These are phyloP conservation scores for Myxocyprinus asiaticus DNA, from an alignment of 2,113 vertebrate genomes.

Conservation along the genomic window DNA sequence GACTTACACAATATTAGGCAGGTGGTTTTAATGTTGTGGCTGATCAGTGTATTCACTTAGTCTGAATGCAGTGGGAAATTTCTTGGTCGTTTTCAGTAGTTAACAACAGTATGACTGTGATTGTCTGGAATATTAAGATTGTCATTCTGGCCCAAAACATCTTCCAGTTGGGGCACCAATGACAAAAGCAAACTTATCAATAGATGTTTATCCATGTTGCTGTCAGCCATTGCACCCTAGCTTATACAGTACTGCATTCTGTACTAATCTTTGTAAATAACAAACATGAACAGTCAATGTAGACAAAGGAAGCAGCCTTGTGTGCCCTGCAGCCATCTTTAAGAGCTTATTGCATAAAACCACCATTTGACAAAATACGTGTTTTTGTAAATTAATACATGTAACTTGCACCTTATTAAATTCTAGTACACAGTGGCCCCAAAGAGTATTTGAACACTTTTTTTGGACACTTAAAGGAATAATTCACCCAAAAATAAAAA, in stretches of 20 bases:
- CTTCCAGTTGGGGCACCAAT: conserved; percentile 3
- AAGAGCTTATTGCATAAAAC: conserved; percentile 17
- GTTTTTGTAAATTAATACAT: no score
- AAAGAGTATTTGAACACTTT: no score
- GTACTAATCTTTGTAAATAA: no score
- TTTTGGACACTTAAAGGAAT: no score
- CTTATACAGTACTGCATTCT: not conserved
- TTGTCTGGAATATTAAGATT: conserved; percentile 7
- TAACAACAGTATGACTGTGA: not conserved
- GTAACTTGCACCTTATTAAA: no score
- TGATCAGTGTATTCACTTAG: conserved; percentile 13
- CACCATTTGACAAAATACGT: no score
- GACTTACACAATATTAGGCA: no score
- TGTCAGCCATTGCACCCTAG: not conserved
- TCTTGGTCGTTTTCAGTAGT: conserved; percentile 11
- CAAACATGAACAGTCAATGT: not conserved
- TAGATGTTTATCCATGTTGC: not conserved
- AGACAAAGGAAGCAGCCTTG: not conserved
- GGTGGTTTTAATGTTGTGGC: no score
- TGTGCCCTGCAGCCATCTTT: not conserved
- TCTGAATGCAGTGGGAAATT: conserved; percentile 27
- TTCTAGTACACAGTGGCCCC: no score
- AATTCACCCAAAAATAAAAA: no score
- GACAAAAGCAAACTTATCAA: not conserved
- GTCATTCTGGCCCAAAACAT: not conserved